Evolutionary conservation across 2,113 vertebrate species (phyloP).

Genomic region (Atlantisia rogersi): DNA sequence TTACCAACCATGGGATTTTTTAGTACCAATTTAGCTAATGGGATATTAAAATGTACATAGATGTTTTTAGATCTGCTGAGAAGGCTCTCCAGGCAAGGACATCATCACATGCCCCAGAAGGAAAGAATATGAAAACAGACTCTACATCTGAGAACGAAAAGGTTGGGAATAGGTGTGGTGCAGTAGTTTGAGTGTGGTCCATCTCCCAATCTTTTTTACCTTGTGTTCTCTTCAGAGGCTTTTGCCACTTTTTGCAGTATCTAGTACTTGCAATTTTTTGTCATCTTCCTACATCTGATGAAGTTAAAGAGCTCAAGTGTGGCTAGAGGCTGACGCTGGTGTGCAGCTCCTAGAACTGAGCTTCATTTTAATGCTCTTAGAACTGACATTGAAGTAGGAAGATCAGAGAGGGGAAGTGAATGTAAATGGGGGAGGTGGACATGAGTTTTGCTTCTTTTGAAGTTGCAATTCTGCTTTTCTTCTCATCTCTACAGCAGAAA

Average conservation of each 20-base stretch:
- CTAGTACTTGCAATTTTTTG: not conserved
- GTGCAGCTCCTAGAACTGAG: not conserved
- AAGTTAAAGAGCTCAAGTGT: not conserved
- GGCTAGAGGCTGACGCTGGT: not conserved
- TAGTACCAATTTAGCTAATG: not conserved
- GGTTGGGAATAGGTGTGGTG: not conserved
- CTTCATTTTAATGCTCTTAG: not conserved
- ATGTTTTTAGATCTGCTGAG: not conserved
- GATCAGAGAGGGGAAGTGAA: slow-evolving; percentile 36
- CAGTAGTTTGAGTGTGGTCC: not conserved
- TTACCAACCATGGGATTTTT: not conserved
- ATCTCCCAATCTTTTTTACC: not conserved
- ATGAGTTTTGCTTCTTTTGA: not conserved
- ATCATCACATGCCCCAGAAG: not conserved
- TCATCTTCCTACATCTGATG: not conserved
- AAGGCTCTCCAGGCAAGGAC: not conserved
- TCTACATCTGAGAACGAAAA: not conserved
- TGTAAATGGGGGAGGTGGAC: not conserved
- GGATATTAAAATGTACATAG: not conserved
- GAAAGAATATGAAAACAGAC: not conserved
- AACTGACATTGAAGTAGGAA: slow-evolving; percentile 6
- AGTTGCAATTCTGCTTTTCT: slow-evolving; percentile 36
- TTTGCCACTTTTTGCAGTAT: not conserved
- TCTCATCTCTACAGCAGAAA: not conserved
- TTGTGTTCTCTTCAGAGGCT: not conserved